These are phyloP conservation scores for Phyllotis vaccarum DNA, from an alignment of 2,797 vertebrate species.

Conservation along the genomic window DNA sequence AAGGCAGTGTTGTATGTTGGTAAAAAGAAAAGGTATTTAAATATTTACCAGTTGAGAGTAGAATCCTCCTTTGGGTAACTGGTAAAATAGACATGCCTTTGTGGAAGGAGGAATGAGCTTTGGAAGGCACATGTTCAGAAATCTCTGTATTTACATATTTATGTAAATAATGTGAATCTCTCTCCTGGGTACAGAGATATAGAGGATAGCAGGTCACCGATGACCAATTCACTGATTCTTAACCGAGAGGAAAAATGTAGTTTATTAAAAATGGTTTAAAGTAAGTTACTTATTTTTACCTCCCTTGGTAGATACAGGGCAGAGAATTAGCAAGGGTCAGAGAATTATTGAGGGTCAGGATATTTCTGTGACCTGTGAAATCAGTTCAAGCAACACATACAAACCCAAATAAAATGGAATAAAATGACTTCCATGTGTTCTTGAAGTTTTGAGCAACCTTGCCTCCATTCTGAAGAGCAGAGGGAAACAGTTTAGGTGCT, in stretches of 20 bases:
- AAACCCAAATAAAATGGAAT: slow-evolving; percentile 39
- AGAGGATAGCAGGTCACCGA: slow-evolving; percentile 10
- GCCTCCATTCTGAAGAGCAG: not conserved
- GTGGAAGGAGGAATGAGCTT: not conserved
- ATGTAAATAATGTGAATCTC: not conserved
- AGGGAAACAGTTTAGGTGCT: slow-evolving; percentile 58
- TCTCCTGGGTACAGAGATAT: not conserved
- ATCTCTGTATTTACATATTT: slow-evolving; percentile 13
- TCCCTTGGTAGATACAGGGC: not conserved
- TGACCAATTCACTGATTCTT: slow-evolving; percentile 32
- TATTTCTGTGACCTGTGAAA: slow-evolving; percentile 59
- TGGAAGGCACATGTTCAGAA: not conserved
- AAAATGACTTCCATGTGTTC: slow-evolving; percentile 60
- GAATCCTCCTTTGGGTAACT: slow-evolving; percentile 26
- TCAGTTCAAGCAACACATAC: slow-evolving; percentile 48
- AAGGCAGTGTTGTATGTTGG: not conserved
- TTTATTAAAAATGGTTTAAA: slow-evolving; percentile 55
- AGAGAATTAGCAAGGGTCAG: not conserved
- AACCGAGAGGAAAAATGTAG: slow-evolving; percentile 30
- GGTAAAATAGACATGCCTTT: slow-evolving; percentile 28
- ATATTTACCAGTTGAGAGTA: slow-evolving; percentile 11
- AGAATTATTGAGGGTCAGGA: not conserved
- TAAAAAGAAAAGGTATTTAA: slow-evolving; percentile 61
- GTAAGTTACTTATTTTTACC: not conserved
- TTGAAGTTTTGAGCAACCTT: not conserved